These are phyloP conservation scores for Canis aureus DNA, from an alignment of 2,113 vertebrate genomes.

Conservation along the genomic window DNA sequence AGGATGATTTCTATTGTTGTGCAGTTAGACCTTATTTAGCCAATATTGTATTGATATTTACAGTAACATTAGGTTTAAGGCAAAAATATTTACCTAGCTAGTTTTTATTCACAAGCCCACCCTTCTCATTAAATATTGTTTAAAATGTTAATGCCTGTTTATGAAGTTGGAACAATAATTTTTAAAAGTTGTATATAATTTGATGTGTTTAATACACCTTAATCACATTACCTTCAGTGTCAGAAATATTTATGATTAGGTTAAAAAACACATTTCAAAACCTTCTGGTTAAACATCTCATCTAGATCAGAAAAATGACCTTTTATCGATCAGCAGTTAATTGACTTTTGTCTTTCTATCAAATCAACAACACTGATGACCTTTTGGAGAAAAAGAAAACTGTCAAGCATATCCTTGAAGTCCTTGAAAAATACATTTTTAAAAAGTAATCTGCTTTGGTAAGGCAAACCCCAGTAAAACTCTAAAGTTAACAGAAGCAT, in stretches of 20 bases:
- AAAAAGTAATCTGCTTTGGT: constrained; percentile 5
- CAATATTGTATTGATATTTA: not conserved
- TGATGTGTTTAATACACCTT: constrained; percentile 5
- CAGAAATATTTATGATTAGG: constrained; percentile 23
- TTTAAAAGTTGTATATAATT: not conserved
- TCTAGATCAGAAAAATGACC: constrained; percentile 74
- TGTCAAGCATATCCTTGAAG: constrained; percentile 45
- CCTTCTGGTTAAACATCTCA: constrained; percentile 56
- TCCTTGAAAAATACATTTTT: constrained; percentile 45
- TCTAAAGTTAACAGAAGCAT: not conserved
- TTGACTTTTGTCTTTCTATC: constrained; percentile 77
- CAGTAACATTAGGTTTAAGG: not conserved
- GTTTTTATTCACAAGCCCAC: not conserved
- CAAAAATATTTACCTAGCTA: not conserved
- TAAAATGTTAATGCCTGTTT: not conserved
- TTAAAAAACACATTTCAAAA: not conserved
- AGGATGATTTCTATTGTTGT: not conserved
- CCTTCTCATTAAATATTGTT: not conserved
- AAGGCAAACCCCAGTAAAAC: not conserved
- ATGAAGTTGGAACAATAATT: constrained; percentile 1
- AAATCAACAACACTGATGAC: constrained; percentile 67
- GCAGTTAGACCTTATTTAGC: not conserved
- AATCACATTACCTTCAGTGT: not conserved
- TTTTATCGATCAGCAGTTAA: constrained; percentile 76
- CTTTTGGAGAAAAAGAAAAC: constrained; percentile 73